phyloP scores from a whole-genome alignment of 1,140 invertebrate genomes.

The Drosophila sturtevanti region DNA sequence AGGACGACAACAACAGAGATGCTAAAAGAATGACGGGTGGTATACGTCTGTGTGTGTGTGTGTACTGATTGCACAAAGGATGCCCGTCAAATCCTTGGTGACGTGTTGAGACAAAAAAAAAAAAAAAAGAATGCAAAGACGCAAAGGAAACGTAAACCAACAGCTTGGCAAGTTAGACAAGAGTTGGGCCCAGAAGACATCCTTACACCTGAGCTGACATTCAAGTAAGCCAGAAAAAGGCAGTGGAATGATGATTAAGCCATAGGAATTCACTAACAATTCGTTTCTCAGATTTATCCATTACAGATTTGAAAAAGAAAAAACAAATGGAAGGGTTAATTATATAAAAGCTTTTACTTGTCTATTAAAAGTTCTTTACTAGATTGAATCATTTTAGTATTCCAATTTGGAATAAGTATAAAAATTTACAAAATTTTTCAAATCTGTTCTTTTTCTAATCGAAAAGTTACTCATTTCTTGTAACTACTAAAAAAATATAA shows the following conservation, averaged over 20 bases:
- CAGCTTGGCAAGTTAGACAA: conserved; percentile 43
- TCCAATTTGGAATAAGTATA: too few relatives aligned
- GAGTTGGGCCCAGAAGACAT: conserved; percentile 20
- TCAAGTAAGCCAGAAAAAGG: conserved; percentile 15
- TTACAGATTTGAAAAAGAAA: background rate
- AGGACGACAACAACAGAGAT: conserved; percentile 10
- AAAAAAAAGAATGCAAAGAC: conserved; percentile 63
- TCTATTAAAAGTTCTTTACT: too few relatives aligned
- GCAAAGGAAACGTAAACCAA: conserved; percentile 26
- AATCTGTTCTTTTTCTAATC: too few relatives aligned
- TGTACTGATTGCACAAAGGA: conserved; percentile 72
- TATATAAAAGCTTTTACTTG: background rate
- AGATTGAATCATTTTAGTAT: too few relatives aligned
- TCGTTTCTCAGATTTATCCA: background rate
- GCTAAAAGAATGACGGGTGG: too few relatives aligned
- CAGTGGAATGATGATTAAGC: conserved; percentile 17
- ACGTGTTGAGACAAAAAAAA: conserved; percentile 72
- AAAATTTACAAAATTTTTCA: too few relatives aligned
- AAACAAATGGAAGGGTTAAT: background rate
- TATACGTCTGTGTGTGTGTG: conserved; percentile 10
- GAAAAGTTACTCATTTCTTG: too few relatives aligned
- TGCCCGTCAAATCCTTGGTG: conserved; percentile 75
- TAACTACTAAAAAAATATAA: too few relatives aligned
- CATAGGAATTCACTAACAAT: background rate
- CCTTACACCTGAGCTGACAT: conserved; percentile 45